Conservation (phyloP, 2,113 vertebrate species). For the Ammodytes marinus region DNA sequence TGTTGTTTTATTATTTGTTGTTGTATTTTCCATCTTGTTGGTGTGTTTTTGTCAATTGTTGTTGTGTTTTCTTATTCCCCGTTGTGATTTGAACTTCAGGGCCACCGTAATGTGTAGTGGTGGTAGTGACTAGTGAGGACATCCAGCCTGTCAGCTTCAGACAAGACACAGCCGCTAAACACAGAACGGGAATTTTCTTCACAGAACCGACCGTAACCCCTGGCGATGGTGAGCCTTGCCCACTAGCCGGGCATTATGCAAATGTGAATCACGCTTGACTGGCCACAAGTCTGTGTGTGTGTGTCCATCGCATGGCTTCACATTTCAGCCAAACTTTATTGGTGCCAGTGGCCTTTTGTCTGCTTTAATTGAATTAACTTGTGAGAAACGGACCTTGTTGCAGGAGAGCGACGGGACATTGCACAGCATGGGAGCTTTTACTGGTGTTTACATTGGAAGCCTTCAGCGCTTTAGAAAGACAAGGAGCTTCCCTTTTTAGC, state of each 20-base stretch:
- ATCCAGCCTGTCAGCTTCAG: slow-evolving; percentile 37
- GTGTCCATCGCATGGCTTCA: slow-evolving; percentile 57
- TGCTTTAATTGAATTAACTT: slow-evolving; percentile 77
- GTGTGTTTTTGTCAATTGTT: slow-evolving; percentile 1
- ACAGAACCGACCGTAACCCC: slow-evolving; percentile 63
- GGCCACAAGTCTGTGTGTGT: slow-evolving; percentile 53
- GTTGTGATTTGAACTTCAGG: too few relatives aligned
- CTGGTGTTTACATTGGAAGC: slow-evolving; percentile 61
- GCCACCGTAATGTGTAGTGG: slow-evolving; percentile 39
- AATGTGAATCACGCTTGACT: slow-evolving; percentile 66
- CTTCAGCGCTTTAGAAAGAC: slow-evolving; percentile 32
- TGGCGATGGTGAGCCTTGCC: slow-evolving; percentile 51
- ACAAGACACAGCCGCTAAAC: slow-evolving; percentile 41
- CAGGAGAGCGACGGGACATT: slow-evolving; percentile 54
- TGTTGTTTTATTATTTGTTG: too few relatives aligned
- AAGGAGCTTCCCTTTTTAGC: slow-evolving; percentile 1
- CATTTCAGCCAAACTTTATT: slow-evolving; percentile 69
- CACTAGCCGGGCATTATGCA: slow-evolving; percentile 62
- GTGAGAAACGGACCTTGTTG: slow-evolving; percentile 60
- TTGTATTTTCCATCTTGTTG: background rate
- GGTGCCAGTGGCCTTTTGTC: slow-evolving; percentile 72
- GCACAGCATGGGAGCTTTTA: slow-evolving; percentile 49
- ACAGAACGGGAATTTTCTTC: slow-evolving; percentile 47
- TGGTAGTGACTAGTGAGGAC: slow-evolving; percentile 14
- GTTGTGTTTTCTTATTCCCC: too few relatives aligned